These are phyloP conservation scores for Temnothorax unifasciatus DNA, from an alignment of 2,888 invertebrate genomes.

Conservation along the genomic window DNA sequence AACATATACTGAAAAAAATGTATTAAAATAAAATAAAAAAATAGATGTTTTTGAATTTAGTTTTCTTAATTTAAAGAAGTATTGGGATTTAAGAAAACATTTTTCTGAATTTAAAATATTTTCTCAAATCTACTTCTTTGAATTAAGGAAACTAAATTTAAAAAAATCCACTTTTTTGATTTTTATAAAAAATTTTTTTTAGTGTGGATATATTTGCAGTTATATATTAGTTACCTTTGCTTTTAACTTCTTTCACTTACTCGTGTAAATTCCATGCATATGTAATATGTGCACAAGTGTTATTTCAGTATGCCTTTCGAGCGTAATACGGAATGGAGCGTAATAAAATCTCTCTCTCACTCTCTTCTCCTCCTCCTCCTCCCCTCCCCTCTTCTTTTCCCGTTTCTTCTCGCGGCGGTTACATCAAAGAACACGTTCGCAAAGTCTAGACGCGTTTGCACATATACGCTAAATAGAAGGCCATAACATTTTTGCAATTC, in stretches of 20 bases:
- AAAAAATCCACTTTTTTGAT: too few relatives aligned
- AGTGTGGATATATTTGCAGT: neutral
- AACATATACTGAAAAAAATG: neutral
- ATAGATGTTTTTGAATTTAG: too few relatives aligned
- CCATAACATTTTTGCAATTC: conserved; percentile 50
- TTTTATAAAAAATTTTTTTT: too few relatives aligned
- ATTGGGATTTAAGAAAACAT: too few relatives aligned
- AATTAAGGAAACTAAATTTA: too few relatives aligned
- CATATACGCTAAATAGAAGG: neutral
- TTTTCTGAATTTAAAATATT: too few relatives aligned
- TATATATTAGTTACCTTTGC: neutral
- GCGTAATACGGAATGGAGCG: neutral
- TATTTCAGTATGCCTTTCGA: conserved; percentile 3
- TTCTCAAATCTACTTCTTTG: too few relatives aligned
- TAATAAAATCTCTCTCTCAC: conserved; percentile 25
- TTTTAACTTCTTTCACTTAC: neutral
- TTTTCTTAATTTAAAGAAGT: too few relatives aligned
- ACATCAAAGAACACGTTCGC: conserved; percentile 43
- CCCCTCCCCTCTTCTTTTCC: neutral
- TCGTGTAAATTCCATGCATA: conserved; percentile 25
- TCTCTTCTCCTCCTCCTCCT: neutral
- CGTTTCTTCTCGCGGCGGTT: neutral
- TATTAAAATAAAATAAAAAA: too few relatives aligned
- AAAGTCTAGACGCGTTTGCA: conserved; percentile 15
- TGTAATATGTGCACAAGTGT: neutral